These are phyloP conservation scores for Ectemnius cavifrons DNA, from an alignment of 2,888 invertebrate species.

Conservation along the genomic window DNA sequence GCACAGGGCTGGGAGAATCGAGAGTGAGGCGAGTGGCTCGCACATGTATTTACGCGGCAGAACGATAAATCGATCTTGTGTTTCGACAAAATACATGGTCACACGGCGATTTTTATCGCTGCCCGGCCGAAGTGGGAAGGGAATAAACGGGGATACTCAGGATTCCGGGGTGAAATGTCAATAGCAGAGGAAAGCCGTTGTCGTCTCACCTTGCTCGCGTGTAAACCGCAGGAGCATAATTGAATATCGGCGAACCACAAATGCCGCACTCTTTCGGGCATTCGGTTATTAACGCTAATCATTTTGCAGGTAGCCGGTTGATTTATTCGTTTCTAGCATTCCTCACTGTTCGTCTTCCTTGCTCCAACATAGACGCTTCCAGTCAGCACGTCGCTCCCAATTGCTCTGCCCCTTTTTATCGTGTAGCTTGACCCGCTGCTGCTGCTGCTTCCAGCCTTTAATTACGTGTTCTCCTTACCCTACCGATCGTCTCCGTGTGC, in stretches of 20 bases:
- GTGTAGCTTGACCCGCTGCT: not conserved
- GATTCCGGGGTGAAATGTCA: constrained; percentile 51
- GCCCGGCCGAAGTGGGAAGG: constrained; percentile 19
- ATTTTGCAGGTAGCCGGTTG: constrained; percentile 56
- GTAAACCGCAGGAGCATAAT: constrained; percentile 59
- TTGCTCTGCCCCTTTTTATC: not conserved
- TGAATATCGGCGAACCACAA: constrained; percentile 58
- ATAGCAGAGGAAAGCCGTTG: constrained; percentile 54
- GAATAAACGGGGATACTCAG: constrained; percentile 36
- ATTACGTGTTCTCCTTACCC: constrained; percentile 1
- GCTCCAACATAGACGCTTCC: not conserved
- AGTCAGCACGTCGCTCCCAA: too few species aligned
- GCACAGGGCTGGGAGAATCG: too few species aligned
- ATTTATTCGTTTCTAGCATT: constrained; percentile 42
- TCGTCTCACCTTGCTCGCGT: constrained; percentile 53
- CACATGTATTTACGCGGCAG: not conserved
- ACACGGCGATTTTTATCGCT: constrained; percentile 45
- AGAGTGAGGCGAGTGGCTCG: too few species aligned
- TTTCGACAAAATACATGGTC: constrained; percentile 10
- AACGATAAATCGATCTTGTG: constrained; percentile 4
- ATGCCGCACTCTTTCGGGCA: constrained; percentile 47
- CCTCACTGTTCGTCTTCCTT: constrained; percentile 10
- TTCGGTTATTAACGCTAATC: constrained; percentile 64
- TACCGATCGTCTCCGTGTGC: constrained; percentile 7
- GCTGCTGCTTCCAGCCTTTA: constrained; percentile 12